A percentile compares a stretch with the other conserved stretches of the same genome.
phyloP scores from a whole-genome alignment of 2,113 vertebrate genomes.

The Callipepla californica region DNA sequence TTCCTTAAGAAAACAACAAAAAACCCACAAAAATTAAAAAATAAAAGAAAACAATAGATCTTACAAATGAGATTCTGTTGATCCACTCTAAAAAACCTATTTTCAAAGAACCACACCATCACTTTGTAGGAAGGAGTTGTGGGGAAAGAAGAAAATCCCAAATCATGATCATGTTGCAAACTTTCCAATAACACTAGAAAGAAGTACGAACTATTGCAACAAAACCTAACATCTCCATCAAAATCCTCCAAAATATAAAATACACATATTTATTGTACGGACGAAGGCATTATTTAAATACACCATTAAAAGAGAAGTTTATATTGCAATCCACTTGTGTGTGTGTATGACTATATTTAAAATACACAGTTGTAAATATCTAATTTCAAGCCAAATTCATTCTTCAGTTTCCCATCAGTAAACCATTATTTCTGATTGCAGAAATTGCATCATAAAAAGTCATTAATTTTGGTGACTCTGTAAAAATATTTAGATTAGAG shows the following conservation, averaged over 20 bases:
- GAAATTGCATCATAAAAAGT: neutral
- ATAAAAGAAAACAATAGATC: neutral
- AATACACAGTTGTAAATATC: neutral
- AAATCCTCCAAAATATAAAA: neutral
- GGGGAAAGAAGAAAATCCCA: neutral
- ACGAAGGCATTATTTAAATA: neutral
- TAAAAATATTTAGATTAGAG: neutral
- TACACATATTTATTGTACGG: neutral
- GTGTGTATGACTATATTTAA: neutral
- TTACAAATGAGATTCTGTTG: neutral
- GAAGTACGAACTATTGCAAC: neutral
- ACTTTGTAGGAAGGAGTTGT: neutral
- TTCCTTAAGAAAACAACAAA: neutral
- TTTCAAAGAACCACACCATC: neutral
- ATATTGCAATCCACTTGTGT: neutral
- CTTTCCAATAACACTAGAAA: neutral
- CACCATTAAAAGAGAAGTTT: neutral
- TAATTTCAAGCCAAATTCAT: slow-evolving; percentile 18
- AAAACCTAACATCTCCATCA: neutral
- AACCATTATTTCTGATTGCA: neutral
- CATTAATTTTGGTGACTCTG: neutral
- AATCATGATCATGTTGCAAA: neutral
- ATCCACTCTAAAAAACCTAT: neutral
- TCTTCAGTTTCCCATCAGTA: neutral
- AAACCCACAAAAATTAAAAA: no score